Base-by-base conservation (phyloP, 2,797 vertebrate genomes). In the Cossypha caffra region DNA sequence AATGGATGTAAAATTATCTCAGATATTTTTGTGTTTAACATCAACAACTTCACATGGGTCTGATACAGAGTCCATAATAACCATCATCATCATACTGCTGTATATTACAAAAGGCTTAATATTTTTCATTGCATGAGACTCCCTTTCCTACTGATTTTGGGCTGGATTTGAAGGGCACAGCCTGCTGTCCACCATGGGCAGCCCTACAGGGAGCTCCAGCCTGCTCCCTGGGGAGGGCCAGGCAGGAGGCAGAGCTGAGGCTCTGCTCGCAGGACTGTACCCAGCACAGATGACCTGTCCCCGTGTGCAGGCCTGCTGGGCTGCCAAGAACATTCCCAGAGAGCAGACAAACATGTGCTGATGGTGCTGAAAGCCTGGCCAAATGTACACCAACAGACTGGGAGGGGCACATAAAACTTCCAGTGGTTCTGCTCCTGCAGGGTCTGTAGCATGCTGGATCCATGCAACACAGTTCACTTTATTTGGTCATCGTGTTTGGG, bases 271-370 rank as follows among this genome's bases (percentile, higher is more conserved):
- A 57, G 57, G 20, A 26, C 28, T 33, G 3, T 2, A 19, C 18
- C 55, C n/a, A 33, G 38, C 24, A 31, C 11, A 38, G 29, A 19
- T 2, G 28, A 33, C 25, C 55, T n/a, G 66, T 47, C 2, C 2
- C 28, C 51, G 26, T 4, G 15, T 19, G 11, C 33, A 74, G 59
- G 35, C 14, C 42, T 51, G 38, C 1, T 23, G 25, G 66, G 64
- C 45, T 67, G 52, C 51, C 13, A 16, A 58, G 67, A 66, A 21
- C 42, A 10, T 24, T 3, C 28, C 33, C 63, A 85, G 35, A 55
- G 64, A 35, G 12, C n/a, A 86, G 35, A 40, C 0, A 7, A 84
- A 55, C 5, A 1, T 0, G 0, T 1, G 33, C 1, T 5, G 13
- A 11, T 20, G 31, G 52, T 28, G 80, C 43, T 13, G 3, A 54